Evolutionary conservation across 2,797 vertebrate genomes (phyloP), one percentile per base, ranked within the genome.

Genomic region (Denticeps clupeoides): DNA sequence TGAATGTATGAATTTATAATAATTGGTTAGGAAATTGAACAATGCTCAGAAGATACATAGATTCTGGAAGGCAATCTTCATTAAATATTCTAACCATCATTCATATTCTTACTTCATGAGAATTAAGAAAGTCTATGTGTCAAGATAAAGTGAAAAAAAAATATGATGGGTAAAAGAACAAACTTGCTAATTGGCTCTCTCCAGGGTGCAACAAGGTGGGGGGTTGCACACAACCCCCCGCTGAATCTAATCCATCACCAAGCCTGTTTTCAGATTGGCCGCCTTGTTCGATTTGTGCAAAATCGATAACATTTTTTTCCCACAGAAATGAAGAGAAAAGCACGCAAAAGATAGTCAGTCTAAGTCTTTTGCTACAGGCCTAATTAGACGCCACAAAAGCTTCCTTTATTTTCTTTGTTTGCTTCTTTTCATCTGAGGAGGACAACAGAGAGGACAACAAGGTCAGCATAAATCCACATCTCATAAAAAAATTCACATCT

Each of bases 241-340:
- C 74, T 62, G 81, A 60, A 76, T 59, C 51, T 86, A 86, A 84
- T 86, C 82, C 80, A 52, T 53, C 68, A 63, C 69, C 73, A 72
- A 82, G 71, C 69, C 59, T 52, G 24, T 65, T 62, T 71, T 61
- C 69, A 64, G 69, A 72, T 63, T 59, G 10, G 49, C 67, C 73
- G 27, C 63, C 55, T 60, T 82, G 81, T 55, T 54, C 44, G 45
- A 75, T 71, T 66, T 63, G 51, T 55, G 56, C 32, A 58, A 76
- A 82, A 83, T 83, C 81, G 59, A 81, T 83, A 71, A 74, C 84
- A 82, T 83, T 83, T 63, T n/a, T 68, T 86, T 83, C 81, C 82
- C 81, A 84, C 80, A 79, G 79, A 81, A 81, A 78, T 77, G 69
- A 73, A 69, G 56, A 73, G 62, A 65, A 80, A 77, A 74, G n/a